These are phyloP conservation scores for Muschampia staudingeri DNA, from an alignment of 2,888 invertebrate genomes.

Conservation along the genomic window DNA sequence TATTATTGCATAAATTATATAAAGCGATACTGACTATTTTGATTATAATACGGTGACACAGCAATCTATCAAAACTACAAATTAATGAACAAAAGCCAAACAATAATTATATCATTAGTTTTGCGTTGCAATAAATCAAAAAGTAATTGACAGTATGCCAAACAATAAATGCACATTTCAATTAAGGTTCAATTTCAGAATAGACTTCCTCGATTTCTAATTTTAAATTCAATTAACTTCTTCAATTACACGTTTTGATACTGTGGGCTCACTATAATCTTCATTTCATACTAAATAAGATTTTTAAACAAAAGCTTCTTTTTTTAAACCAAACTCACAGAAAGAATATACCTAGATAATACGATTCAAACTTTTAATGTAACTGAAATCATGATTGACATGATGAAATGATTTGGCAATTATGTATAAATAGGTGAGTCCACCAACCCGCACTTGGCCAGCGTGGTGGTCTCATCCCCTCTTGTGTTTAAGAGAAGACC, in stretches of 20 bases:
- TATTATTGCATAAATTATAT: constrained; percentile 18
- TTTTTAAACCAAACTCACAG: no score
- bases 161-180: constrained; percentile 50
- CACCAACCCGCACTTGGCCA: no score
- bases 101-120: constrained; percentile 45
- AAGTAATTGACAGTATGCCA: constrained; percentile 53
- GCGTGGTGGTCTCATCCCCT: no score
- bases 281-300: not conserved
- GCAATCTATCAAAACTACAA: constrained; percentile 40
- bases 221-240: constrained; percentile 18
- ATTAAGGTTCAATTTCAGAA: constrained; percentile 30
- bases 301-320: no score
- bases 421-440: no score
- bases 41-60: constrained; percentile 39
- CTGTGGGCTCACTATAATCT: not conserved
- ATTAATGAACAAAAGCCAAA: constrained; percentile 36
- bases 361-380: no score
- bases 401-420: no score
- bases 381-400: no score
- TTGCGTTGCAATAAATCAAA: constrained; percentile 54
- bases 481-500: no score
- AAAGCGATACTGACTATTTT: constrained; percentile 18
- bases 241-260: not conserved
- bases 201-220: constrained; percentile 23
- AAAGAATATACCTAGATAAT: no score